Evolutionary conservation across 1,140 invertebrate genomes (phyloP), one percentile per base, ranked within the genome.

Genomic region (Hylaeus anthracinus): DNA sequence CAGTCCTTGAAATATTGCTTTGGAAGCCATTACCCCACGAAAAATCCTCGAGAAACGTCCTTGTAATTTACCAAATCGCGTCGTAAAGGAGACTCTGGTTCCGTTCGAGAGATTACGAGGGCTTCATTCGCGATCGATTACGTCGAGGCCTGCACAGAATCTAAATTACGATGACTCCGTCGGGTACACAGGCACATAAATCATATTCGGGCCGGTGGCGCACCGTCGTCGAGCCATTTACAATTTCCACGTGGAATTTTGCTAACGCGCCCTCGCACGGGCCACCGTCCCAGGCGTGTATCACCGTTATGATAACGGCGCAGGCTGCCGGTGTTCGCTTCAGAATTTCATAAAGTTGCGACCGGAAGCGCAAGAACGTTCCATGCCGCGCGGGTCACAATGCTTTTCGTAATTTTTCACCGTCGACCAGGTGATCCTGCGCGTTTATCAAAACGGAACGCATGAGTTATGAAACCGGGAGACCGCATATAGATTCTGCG

Each of bases 181-280:
- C 37, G 66, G 65, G 53, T 51, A 56, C 43, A 60, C 51, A 60
- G 41, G 45, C 71, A 56, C 74, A 82, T 89, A 88, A 86, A 89
- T 89, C 85, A 88, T 77, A 65, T 65, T 66, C 60, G 77, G 71
- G 73, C 56, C 48, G 45, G n/a, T 71, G 63, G 58, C 69, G 67
- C 67, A 70, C 43, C 67, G 64, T 82, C 69, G 79, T 74, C 66
- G 72, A 39, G 61, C 79, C 80, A 82, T 88, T 88, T 79, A 74
- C 71, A 84, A 88, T 88, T 88, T 87, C 76, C 80, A 74, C 79
- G 63, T 67, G 83, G 82, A 85, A 88, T 87, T 89, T 83, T 56
- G 86, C 65, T 75, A 85, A 80, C 76, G 73, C 79, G 73, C 78
- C 69, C 37, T 9, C 4, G 14, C 60, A 48, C 6, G n/a, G 15